Percentiles rank a stretch among this genome's conserved stretches.
Evolutionary conservation across 1,140 invertebrate species (phyloP).

Genomic region (Vollenhovia emeryi): DNA sequence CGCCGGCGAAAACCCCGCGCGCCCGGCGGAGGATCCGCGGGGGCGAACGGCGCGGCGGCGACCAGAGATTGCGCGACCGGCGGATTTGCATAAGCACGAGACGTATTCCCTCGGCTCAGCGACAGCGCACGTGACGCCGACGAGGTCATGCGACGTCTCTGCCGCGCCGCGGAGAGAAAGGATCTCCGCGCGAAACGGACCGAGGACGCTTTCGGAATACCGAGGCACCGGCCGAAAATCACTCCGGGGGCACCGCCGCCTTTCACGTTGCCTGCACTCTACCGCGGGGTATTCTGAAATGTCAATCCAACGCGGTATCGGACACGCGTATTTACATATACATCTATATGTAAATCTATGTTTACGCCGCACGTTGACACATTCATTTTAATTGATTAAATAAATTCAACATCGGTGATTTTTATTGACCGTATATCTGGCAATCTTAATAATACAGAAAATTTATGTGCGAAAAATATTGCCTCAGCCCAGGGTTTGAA

Average conservation of each 20-base stretch:
- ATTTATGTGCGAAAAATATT: no score
- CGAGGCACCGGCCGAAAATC: neutral
- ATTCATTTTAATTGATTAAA: no score
- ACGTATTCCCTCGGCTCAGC: slow-evolving; percentile 1
- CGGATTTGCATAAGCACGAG: slow-evolving; percentile 31
- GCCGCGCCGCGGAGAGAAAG: slow-evolving; percentile 54
- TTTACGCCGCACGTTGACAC: no score
- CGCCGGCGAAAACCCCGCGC: slow-evolving; percentile 71
- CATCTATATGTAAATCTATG: neutral
- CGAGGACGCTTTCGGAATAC: slow-evolving; percentile 7
- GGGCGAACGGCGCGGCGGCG: no score
- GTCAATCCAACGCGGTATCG: neutral
- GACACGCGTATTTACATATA: neutral
- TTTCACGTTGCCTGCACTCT: neutral
- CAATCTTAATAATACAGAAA: no score
- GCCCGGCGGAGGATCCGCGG: neutral
- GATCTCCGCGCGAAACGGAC: slow-evolving; percentile 13
- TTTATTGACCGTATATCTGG: no score
- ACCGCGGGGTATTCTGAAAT: neutral
- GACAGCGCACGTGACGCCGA: slow-evolving; percentile 51
- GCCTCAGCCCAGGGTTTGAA: no score
- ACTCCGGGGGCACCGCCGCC: neutral
- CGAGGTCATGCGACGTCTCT: slow-evolving; percentile 53
- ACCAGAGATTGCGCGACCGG: neutral
- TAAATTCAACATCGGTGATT: no score